phyloP scores from a whole-genome alignment of 2,888 invertebrate species.

The Aphodius sticticus region DNA sequence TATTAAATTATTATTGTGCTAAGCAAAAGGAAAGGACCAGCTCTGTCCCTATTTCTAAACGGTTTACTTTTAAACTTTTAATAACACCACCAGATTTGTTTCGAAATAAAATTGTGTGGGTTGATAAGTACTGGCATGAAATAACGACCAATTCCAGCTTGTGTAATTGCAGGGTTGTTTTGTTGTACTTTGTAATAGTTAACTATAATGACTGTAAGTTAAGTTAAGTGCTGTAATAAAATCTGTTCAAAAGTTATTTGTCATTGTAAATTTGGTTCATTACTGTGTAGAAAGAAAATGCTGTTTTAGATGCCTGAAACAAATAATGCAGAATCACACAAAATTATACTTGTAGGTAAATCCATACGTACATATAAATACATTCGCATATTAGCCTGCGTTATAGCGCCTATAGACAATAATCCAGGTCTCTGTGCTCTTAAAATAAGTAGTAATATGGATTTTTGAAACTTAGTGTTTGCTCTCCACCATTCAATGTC shows the following conservation, averaged over 20 bases:
- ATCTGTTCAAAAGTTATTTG: background rate
- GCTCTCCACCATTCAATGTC: background rate
- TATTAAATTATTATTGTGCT: background rate
- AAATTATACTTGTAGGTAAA: background rate
- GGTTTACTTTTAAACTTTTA: background rate
- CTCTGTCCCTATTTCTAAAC: background rate
- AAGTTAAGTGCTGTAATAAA: too few species aligned
- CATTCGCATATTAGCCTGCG: background rate
- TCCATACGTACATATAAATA: background rate
- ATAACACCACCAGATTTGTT: background rate
- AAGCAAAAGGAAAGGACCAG: background rate
- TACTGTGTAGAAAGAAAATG: background rate
- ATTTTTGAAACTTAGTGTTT: background rate
- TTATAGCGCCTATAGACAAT: background rate
- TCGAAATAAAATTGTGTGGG: background rate
- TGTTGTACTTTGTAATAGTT: background rate
- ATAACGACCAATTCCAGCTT: too few species aligned
- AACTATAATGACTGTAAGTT: background rate
- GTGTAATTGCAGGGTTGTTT: background rate
- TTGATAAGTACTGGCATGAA: too few species aligned
- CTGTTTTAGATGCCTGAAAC: background rate
- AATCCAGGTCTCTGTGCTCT: background rate
- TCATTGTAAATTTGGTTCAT: background rate
- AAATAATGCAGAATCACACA: background rate
- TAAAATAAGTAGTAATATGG: background rate